Conservation (phyloP, 2,888 invertebrate genomes). For the Tachina grossa region DNA sequence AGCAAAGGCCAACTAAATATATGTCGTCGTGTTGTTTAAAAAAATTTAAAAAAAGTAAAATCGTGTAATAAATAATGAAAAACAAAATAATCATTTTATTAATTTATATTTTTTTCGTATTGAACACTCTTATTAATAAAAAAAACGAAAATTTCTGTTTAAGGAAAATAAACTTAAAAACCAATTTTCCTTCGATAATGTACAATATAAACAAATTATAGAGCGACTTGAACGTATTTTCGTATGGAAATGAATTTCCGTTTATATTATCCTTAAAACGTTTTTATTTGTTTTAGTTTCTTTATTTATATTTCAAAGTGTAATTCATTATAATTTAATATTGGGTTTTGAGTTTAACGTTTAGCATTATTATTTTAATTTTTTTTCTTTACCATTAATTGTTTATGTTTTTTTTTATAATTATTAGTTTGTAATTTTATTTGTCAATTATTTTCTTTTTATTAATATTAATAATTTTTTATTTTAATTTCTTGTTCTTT, state of each 20-base stretch:
- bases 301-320: constrained; percentile 35
- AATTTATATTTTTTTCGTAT: constrained; percentile 35
- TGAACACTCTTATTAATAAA: neutral
- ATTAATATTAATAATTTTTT: constrained; percentile 43
- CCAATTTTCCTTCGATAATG: neutral
- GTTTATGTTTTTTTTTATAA: constrained; percentile 32
- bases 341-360: constrained; percentile 55
- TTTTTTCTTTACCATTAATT: constrained; percentile 26
- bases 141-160: constrained; percentile 1
- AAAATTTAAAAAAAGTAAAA: constrained; percentile 24
- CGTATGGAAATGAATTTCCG: neutral
- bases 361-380: constrained; percentile 44
- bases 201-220: constrained; percentile 14
- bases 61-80: constrained; percentile 49
- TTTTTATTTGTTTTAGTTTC: constrained; percentile 33
- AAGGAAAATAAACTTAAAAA: constrained; percentile 1
- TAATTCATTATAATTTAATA: constrained; percentile 44
- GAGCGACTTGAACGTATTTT: neutral
- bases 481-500: constrained; percentile 41
- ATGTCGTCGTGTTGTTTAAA: constrained; percentile 55
- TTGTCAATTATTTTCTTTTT: constrained; percentile 51
- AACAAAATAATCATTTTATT: constrained; percentile 34
- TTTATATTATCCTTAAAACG: constrained; percentile 15
- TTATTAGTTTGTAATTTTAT: constrained; percentile 62
- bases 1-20: constrained; percentile 31